phyloP scores from a whole-genome alignment of 1,140 invertebrate species.

The Paracyclopina nana region DNA sequence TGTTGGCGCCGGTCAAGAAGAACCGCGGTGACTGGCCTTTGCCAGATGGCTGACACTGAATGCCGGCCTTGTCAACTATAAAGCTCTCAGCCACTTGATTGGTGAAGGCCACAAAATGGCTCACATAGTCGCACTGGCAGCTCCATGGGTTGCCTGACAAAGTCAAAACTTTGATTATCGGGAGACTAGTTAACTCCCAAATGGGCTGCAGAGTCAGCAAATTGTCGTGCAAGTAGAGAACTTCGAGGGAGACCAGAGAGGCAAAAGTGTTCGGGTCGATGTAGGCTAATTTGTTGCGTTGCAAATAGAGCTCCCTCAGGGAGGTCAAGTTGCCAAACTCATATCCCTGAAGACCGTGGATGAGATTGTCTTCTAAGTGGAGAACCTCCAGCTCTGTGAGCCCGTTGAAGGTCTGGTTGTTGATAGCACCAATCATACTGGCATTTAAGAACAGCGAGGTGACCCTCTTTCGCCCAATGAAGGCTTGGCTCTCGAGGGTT shows the following conservation, averaged over 20 bases:
- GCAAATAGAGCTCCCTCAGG: slow-evolving; percentile 60
- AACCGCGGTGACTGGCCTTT: too few relatives aligned
- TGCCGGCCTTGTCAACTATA: slow-evolving; percentile 25
- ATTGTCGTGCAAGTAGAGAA: slow-evolving; percentile 64
- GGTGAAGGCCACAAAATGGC: slow-evolving; percentile 29
- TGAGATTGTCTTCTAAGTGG: slow-evolving; percentile 56
- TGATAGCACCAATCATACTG: slow-evolving; percentile 60
- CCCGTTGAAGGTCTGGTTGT: slow-evolving; percentile 79
- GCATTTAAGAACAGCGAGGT: slow-evolving; percentile 60
- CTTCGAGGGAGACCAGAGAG: slow-evolving; percentile 52
- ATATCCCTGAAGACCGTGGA: slow-evolving; percentile 54
- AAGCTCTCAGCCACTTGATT: slow-evolving; percentile 36
- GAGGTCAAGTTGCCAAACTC: slow-evolving; percentile 48
- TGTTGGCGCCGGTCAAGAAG: too few relatives aligned
- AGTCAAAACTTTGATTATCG: slow-evolving; percentile 24
- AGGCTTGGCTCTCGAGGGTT: slow-evolving; percentile 63
- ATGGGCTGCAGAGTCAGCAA: slow-evolving; percentile 48
- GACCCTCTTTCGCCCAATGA: slow-evolving; percentile 77
- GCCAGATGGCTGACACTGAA: slow-evolving; percentile 17
- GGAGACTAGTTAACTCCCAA: slow-evolving; percentile 29
- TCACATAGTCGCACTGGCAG: slow-evolving; percentile 28
- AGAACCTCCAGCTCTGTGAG: slow-evolving; percentile 51
- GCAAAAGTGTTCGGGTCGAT: slow-evolving; percentile 67
- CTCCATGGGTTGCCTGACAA: slow-evolving; percentile 29
- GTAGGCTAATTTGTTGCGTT: slow-evolving; percentile 59